These are phyloP conservation scores for Eulacestoma nigropectus DNA, from an alignment of 2,113 vertebrate species.

Conservation along the genomic window DNA sequence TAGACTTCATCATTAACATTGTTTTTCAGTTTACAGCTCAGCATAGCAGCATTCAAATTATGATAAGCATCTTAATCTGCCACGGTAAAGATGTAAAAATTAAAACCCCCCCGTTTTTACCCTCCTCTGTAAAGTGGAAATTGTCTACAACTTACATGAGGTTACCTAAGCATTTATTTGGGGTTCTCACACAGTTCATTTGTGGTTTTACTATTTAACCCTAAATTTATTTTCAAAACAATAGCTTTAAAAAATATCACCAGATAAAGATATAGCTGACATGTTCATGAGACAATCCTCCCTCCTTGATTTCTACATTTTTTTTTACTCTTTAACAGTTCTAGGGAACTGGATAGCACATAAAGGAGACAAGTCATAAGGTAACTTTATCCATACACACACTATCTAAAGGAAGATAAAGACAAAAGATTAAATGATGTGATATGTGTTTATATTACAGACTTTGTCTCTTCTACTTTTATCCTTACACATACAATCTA, in stretches of 20 bases:
- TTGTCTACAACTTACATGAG: neutral
- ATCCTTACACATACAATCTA: neutral
- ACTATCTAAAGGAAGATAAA: neutral
- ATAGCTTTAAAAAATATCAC: neutral
- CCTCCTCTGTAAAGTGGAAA: neutral
- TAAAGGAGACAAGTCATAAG: neutral
- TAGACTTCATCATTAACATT: neutral
- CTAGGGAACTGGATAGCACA: neutral
- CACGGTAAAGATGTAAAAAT: neutral
- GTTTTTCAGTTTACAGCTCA: neutral
- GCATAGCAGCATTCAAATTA: neutral
- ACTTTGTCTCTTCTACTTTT: neutral
- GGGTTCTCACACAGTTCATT: neutral
- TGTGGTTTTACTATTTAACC: neutral
- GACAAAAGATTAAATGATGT: neutral
- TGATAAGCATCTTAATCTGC: neutral
- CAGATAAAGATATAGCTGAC: neutral
- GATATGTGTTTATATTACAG: neutral
- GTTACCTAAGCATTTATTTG: neutral
- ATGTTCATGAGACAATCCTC: neutral
- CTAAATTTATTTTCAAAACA: neutral
- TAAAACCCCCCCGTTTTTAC: neutral
- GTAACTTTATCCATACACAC: neutral
- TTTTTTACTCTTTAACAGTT: neutral
- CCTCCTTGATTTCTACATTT: neutral